Base-by-base conservation (phyloP, 64 coral and sea anemone genomes). In the Porites lutea region DNA sequence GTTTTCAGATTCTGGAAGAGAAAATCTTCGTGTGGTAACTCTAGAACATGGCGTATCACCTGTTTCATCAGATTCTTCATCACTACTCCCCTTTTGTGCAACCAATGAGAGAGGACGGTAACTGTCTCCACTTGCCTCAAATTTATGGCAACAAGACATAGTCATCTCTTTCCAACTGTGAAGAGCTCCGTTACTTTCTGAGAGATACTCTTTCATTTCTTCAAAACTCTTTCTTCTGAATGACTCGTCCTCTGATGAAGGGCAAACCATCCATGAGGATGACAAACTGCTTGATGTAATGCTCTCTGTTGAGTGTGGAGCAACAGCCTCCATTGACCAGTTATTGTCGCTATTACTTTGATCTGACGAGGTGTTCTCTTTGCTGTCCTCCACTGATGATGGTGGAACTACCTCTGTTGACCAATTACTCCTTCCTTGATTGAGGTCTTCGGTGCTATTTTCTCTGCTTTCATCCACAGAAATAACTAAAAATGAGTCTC, bases 151-250 rank as follows among this genome's bases (percentile, higher is more conserved):
- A 54, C 95, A 97, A 46, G 75, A 64, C 77, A 66, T 90, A 46
- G 75, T 72, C 77, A 66, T 90, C 67, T 60, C 63, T 75, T 91
- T 88, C 82, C 27, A 79, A 18, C 51, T 92, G 14, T 66, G 53
- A 4, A 96, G 51, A 3, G n/a, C 81, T 79, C 10, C 65, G 6
- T 5, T 54, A 78, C 3, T 47, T 75, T 70, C 72, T 68, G 66
- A 88, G 43, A 90, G 64, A 66, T 77, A 74, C 43, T 74, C 69
- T 15, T 87, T 94, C 62, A 97, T 94, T 22, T 88, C 86, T 79
- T 97, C 91, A 97, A 91, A 97, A 50, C 95, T 97, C 49, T 77
- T 49, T 44, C 74, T 87, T 27, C 51, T 72, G 87, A 97, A 97
- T 19, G 88, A 67, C 50, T 87, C 13, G 82, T 97, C 95, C 52